These are phyloP conservation scores for Heliopora coerulea DNA, from an alignment of 92 coral and sea anemone genomes.

Conservation along the genomic window DNA sequence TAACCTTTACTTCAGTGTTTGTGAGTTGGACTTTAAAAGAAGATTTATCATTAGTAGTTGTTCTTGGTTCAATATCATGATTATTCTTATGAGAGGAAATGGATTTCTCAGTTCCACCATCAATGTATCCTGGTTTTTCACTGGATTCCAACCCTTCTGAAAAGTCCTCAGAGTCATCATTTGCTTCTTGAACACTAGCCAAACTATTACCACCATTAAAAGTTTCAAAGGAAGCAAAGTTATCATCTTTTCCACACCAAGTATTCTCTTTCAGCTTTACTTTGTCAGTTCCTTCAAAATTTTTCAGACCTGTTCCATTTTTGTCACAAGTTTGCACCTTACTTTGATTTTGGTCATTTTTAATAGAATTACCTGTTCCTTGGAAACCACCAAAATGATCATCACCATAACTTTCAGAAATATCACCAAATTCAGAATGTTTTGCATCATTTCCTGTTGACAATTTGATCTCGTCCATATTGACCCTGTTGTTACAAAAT, in stretches of 20 bases:
- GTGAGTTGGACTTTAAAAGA: background rate
- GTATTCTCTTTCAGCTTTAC: background rate
- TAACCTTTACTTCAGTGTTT: background rate
- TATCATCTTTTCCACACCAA: background rate
- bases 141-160: background rate
- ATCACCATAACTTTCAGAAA: background rate
- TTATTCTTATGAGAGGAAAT: constrained; percentile 3
- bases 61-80: constrained; percentile 5
- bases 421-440: constrained; percentile 17
- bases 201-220: constrained; percentile 3
- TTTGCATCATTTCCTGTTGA: background rate
- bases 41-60: background rate
- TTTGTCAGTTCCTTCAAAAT: background rate
- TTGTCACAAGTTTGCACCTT: background rate
- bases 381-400: constrained; percentile 5
- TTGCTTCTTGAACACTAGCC: constrained; percentile 11
- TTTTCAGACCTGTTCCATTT: background rate
- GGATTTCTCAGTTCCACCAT: constrained; percentile 6
- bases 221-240: constrained; percentile 19
- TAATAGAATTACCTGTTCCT: background rate
- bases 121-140: background rate
- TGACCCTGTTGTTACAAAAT: background rate
- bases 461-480: background rate
- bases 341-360: background rate
- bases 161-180: constrained; percentile 32